Conservation (phyloP, 2,888 invertebrate genomes). For the Diaphora mendica region DNA sequence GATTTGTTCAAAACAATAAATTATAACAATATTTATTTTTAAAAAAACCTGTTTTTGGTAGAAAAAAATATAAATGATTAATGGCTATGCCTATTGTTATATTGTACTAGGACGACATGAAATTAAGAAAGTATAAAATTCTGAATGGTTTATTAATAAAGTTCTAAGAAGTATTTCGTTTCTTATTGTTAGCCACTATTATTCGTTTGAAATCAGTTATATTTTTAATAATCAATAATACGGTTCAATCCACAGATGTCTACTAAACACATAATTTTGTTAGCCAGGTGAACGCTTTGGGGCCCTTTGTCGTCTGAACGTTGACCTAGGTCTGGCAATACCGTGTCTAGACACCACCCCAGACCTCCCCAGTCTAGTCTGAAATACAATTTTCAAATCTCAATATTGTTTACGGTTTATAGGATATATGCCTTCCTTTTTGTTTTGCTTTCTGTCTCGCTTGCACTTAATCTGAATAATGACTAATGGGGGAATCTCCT, state of each 20-base stretch:
- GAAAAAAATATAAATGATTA: not conserved
- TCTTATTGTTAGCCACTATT: not conserved
- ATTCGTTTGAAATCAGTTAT: not conserved
- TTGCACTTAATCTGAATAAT: not conserved
- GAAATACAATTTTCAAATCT: conserved; percentile 26
- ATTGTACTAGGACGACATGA: not conserved
- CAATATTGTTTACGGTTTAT: not conserved
- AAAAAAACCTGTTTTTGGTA: not conserved
- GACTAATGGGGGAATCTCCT: not conserved
- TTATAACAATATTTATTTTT: not conserved
- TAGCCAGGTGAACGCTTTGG: conserved; percentile 41
- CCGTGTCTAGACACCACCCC: conserved; percentile 52
- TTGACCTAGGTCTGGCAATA: conserved; percentile 70
- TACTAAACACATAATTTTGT: conserved; percentile 28
- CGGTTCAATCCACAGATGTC: not conserved
- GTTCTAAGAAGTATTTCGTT: not conserved
- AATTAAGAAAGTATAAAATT: not conserved
- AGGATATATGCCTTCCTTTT: conserved; percentile 5
- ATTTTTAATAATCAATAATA: not conserved
- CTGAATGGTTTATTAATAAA: not conserved
- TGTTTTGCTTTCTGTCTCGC: not conserved
- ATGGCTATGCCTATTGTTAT: not conserved
- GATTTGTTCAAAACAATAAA: not conserved
- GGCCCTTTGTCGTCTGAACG: conserved; percentile 67
- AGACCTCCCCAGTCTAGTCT: conserved; percentile 27